phyloP scores from a whole-genome alignment of 2,797 vertebrate genomes.

The Dicrostonyx torquatus region DNA sequence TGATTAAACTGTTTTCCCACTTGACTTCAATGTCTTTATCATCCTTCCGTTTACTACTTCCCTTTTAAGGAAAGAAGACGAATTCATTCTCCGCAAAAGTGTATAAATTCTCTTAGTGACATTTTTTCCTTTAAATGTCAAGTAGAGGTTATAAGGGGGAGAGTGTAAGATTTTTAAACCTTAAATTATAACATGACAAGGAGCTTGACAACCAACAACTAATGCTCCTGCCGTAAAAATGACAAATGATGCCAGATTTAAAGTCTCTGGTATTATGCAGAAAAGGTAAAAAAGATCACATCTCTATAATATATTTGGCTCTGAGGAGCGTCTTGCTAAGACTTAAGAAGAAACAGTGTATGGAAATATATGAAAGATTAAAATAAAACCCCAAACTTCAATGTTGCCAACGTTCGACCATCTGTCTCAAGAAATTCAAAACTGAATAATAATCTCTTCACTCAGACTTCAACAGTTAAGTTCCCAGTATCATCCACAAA shows the following conservation, averaged over 20 bases:
- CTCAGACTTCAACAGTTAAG: background rate
- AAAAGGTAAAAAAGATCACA: background rate
- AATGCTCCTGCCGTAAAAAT: constrained; percentile 17
- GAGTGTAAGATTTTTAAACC: constrained; percentile 19
- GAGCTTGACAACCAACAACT: constrained; percentile 3
- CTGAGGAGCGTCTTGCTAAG: background rate
- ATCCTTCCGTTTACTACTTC: background rate
- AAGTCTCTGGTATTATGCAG: constrained; percentile 5
- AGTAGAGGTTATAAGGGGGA: background rate
- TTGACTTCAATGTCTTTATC: background rate
- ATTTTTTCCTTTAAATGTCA: constrained; percentile 49
- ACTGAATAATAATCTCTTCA: background rate
- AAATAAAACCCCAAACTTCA: background rate
- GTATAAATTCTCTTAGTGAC: constrained; percentile 1
- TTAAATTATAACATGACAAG: constrained; percentile 22
- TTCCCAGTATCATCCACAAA: background rate
- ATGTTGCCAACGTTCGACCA: background rate
- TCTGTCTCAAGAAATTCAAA: constrained; percentile 1
- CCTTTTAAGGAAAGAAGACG: constrained; percentile 22
- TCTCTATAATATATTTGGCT: constrained; percentile 30
- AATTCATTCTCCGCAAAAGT: background rate
- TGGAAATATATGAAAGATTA: constrained; percentile 36
- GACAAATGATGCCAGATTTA: background rate
- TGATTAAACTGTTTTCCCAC: background rate
- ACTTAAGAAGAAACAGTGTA: background rate